Percentiles rank a stretch among this genome's conserved stretches.
Conservation (phyloP, 2,113 vertebrate genomes). For the Piprites chloris region DNA sequence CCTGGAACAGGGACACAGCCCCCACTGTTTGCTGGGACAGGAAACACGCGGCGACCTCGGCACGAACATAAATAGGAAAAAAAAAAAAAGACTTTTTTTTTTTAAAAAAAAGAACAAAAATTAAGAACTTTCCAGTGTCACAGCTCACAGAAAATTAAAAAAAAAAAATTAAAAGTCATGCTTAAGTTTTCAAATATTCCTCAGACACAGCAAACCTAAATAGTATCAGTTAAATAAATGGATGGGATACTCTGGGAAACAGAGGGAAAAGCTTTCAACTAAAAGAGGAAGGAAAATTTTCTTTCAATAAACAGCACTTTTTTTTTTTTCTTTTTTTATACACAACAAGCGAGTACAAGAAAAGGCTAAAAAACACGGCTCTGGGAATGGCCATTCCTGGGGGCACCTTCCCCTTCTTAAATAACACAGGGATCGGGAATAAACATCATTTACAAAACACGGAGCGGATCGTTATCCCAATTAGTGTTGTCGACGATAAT, state of each 20-base stretch:
- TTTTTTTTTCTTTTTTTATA: slow-evolving; percentile 47
- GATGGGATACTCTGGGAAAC: slow-evolving; percentile 64
- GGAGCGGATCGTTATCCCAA: slow-evolving; percentile 74
- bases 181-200: slow-evolving; percentile 78
- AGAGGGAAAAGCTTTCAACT: slow-evolving; percentile 68
- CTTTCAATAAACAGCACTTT: slow-evolving; percentile 74
- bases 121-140: slow-evolving; percentile 82
- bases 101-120: background rate
- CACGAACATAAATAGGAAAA: slow-evolving; percentile 71
- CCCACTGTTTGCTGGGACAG: slow-evolving; percentile 52
- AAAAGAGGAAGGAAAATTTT: slow-evolving; percentile 48
- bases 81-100: slow-evolving; percentile 13
- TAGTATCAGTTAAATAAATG: slow-evolving; percentile 70
- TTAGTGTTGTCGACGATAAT: slow-evolving; percentile 87
- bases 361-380: slow-evolving; percentile 78
- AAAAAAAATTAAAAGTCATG: slow-evolving; percentile 63
- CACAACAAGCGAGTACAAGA: slow-evolving; percentile 77
- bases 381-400: slow-evolving; percentile 82
- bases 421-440: slow-evolving; percentile 79
- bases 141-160: slow-evolving; percentile 71
- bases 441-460: slow-evolving; percentile 78
- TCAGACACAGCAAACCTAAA: slow-evolving; percentile 87
- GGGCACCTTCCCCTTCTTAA: slow-evolving; percentile 80
- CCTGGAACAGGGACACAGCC: slow-evolving; percentile 72
- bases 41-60: slow-evolving; percentile 46